Base-by-base conservation (phyloP, 2,113 vertebrate species). In the Bothrops jararaca region DNA sequence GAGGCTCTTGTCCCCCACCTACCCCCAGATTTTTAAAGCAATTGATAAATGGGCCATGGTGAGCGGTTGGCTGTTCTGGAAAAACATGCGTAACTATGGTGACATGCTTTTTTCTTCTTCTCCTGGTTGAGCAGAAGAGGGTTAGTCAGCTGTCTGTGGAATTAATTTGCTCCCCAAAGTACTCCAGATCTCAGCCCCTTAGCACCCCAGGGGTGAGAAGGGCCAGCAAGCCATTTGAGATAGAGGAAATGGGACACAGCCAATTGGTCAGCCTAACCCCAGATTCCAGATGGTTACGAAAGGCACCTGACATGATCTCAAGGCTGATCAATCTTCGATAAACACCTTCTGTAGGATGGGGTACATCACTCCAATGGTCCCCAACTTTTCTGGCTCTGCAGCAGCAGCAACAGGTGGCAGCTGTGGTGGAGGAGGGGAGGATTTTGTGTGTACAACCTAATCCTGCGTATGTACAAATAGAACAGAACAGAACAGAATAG, bases 71-170 rank as follows among this genome's bases (percentile, higher is more conserved):
- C 87, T 86, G 89, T 10, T 3, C 64, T 10, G 10, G 10, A 89
- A 69, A 86, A 94, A 20, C 42, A 74, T 88, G 60, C 4, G 96
- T 96, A 96, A 94, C 93, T 93, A 96, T 96, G 94, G 96, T 0
- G 91, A 74, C n/a, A 97, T 94, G 58, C 58, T 34, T 88, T 53
- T 88, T n/a, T 48, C 5, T 54, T 6, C 5, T 0, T 91, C 92
- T 88, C 23, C 91, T 85, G 74, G 85, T 13, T 48, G 91, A 88
- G 34, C 60, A 54, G 74, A 85, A 93, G 92, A 90, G 58, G 23
- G 1, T 85, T 93, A 87, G 6, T 50, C 53, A 90, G 89, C 58
- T 92, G 89, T 92, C 90, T 50, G 39, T 52, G 60, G 92, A 50
- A 89, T 95, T 95, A 93, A 91, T 89, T 8, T 80, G 54, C 85